Base-by-base conservation (phyloP, 2,888 invertebrate genomes). In the Priocnemis perturbator region DNA sequence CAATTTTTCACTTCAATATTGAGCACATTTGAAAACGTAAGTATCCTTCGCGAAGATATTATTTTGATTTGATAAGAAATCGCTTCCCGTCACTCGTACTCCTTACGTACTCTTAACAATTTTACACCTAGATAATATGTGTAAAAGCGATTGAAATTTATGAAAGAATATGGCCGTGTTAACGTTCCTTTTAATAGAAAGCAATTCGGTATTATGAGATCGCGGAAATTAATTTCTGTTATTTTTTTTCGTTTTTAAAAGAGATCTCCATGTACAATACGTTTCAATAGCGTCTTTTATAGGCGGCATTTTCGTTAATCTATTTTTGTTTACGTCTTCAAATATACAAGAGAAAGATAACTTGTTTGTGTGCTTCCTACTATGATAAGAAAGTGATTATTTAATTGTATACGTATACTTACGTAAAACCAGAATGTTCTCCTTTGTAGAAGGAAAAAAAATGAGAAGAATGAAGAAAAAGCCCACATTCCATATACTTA, bases 321-420 rank as follows among this genome's bases (percentile, higher is more conserved):
- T 26, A 15, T 57, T 52, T 57, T 57, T 11, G 2, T 7, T 9
- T 3, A 19, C 14, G 37, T 37, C 20, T 56, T 19, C 17, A n/a
- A 37, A 37, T 17, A 23, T 57, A 19, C 37, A 57, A 57, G 30
- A 19, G 30, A 26, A 37, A 11, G 30, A 5, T 57, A 69, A 69
- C 69, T 69, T 71, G 74, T 73, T 70, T 74, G 77, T 68, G 66
- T 64, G 63, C 70, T 64, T 57, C 65, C 69, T 66, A 64, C 59
- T 57, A 44, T 47, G 52, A 61, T 53, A 60, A 55, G 55, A 47
- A 59, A 61, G 71, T 58, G 53, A 56, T 56, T 66, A 57, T 61
- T 65, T 62, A 53, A 57, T 57, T 17, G 17, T 19, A 57, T 30
- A 37, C 37, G 4, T 30, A 17, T 56, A n/a, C 37, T 37, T 37